Evolutionary conservation across 2,797 vertebrate species (phyloP).

Genomic region (Micromesistius poutassou): DNA sequence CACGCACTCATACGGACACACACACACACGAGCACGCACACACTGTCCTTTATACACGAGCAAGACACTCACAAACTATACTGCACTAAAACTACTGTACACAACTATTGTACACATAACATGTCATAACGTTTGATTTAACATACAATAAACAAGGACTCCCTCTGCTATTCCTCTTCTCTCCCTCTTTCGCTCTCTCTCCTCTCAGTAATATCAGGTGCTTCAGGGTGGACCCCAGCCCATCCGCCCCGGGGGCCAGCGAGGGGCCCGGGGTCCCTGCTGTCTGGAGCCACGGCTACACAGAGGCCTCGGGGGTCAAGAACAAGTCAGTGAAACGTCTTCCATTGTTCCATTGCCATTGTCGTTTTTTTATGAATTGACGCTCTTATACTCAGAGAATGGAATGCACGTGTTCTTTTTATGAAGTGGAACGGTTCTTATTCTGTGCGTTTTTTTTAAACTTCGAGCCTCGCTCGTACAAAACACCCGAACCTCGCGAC

Average conservation of each 20-base stretch:
- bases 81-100: too few relatives aligned
- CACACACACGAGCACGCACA: not conserved
- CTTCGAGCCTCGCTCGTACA: too few relatives aligned
- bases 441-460: too few relatives aligned
- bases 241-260: slow-evolving; percentile 68
- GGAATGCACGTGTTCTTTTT: too few relatives aligned
- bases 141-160: too few relatives aligned
- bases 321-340: slow-evolving; percentile 83
- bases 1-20: not conserved
- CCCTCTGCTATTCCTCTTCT: not conserved
- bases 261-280: slow-evolving; percentile 86
- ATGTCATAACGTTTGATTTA: too few relatives aligned
- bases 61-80: not conserved
- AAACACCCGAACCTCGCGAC: too few relatives aligned
- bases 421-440: too few relatives aligned
- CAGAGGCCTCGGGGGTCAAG: slow-evolving; percentile 90
- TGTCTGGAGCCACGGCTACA: slow-evolving; percentile 95
- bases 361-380: not conserved
- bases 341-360: not conserved
- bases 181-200: not conserved
- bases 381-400: not conserved
- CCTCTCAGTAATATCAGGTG: slow-evolving; percentile 88
- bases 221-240: slow-evolving; percentile 91
- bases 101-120: not conserved
- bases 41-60: too few relatives aligned